A percentile compares a stretch with the other conserved stretches of the same genome.
Conservation (phyloP, 2,797 vertebrate species). For the Mormyrus hasselquistii region DNA sequence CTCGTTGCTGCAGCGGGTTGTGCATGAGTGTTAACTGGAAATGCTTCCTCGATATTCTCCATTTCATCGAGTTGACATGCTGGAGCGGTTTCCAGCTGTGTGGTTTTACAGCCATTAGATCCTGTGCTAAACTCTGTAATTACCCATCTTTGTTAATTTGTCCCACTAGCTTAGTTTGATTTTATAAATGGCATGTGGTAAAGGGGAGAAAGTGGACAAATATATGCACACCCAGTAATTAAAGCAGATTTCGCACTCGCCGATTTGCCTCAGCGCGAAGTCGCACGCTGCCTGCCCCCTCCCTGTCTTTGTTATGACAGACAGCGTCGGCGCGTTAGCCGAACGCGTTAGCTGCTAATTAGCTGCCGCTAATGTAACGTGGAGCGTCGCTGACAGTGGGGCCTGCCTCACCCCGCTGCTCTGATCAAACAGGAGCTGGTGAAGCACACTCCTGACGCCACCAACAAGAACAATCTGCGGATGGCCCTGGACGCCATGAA, state of each 20-base stretch:
- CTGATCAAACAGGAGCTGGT: conserved; percentile 72
- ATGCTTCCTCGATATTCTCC: background rate
- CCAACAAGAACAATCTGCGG: conserved; percentile 77
- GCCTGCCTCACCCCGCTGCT: conserved; percentile 12
- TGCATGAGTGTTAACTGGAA: background rate
- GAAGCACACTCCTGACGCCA: conserved; percentile 77
- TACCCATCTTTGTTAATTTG: background rate
- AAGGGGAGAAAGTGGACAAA: background rate
- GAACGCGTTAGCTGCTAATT: conserved; percentile 11
- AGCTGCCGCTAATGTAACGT: background rate
- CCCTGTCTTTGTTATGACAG: background rate
- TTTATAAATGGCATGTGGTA: background rate
- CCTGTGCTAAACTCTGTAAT: background rate
- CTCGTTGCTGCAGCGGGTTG: background rate
- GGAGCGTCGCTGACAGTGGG: background rate
- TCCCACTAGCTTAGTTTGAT: background rate
- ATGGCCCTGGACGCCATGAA: conserved; percentile 89
- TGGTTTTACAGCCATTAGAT: background rate
- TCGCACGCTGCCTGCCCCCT: background rate
- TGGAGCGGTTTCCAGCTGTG: background rate
- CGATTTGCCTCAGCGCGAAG: background rate
- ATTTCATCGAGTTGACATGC: background rate
- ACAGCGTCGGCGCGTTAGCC: background rate
- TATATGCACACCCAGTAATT: background rate
- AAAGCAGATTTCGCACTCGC: background rate